A percentile compares a stretch with the other conserved stretches of the same genome.
phyloP scores from a whole-genome alignment of 2,113 vertebrate species.

The Climacteris rufus region DNA sequence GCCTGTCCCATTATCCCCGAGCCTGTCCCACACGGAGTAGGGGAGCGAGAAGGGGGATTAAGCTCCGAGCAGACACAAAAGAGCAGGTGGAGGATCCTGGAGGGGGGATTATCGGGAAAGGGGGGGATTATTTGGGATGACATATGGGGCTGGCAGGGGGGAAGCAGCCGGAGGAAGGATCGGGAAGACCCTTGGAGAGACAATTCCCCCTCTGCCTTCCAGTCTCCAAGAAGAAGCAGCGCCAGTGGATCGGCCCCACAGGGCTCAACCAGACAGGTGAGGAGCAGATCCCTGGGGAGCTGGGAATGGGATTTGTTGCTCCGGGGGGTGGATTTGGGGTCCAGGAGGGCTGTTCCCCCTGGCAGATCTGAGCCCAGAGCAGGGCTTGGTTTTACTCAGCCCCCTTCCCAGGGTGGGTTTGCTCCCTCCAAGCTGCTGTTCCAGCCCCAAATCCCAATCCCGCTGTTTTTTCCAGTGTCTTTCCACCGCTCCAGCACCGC shows the following conservation, averaged over 20 bases:
- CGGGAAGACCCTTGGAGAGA: neutral
- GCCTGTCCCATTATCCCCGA: neutral
- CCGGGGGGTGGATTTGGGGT: neutral
- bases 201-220: neutral
- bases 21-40: neutral
- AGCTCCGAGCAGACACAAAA: neutral
- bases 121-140: neutral
- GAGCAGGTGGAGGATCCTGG: neutral
- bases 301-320: neutral
- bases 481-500: constrained; percentile 68
- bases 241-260: constrained; percentile 75
- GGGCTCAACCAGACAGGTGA: constrained; percentile 69
- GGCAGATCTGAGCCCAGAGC: accelerated
- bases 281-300: neutral
- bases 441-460: neutral
- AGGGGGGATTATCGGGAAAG: neutral
- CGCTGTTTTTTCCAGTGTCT: constrained; percentile 43
- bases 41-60: neutral
- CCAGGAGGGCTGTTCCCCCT: accelerated
- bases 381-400: neutral
- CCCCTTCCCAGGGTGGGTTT: accelerated
- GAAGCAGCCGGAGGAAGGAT: neutral
- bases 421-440: accelerated
- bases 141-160: neutral
- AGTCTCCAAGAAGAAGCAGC: constrained; percentile 70